Percentiles rank a stretch among this genome's conserved stretches.
Evolutionary conservation across 2,113 vertebrate species (phyloP).

Genomic region (Leptobrachium ailaonicum): DNA sequence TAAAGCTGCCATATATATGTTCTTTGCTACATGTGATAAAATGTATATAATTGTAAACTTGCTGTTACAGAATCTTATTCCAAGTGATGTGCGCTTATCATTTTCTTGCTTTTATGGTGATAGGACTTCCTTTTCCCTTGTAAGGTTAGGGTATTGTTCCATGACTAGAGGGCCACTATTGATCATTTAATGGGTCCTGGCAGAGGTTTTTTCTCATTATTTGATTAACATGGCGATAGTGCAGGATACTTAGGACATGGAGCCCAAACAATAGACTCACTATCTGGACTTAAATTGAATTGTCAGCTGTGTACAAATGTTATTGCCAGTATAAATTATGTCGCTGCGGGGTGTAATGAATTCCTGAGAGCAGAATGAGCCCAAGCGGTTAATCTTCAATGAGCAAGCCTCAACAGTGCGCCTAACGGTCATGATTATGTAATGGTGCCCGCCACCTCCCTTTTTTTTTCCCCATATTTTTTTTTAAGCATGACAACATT

Average conservation of each 20-base stretch:
- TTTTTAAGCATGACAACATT: too few species aligned
- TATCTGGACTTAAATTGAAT: conserved; percentile 52
- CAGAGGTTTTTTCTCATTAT: conserved; percentile 26
- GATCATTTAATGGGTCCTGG: conserved; percentile 24
- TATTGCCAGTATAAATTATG: conserved; percentile 55
- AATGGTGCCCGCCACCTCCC: not conserved
- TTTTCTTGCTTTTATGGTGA: too few species aligned
- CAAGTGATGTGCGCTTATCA: too few species aligned
- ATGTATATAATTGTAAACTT: too few species aligned
- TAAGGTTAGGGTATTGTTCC: not conserved
- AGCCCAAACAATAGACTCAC: conserved; percentile 56
- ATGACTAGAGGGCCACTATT: conserved; percentile 26
- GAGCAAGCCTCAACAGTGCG: not conserved
- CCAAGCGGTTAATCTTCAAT: conserved; percentile 38
- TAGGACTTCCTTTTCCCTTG: not conserved
- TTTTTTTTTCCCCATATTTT: too few species aligned
- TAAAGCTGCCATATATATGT: too few species aligned
- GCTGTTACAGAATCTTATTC: too few species aligned
- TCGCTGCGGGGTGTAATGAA: conserved; percentile 50
- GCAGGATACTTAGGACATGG: conserved; percentile 28
- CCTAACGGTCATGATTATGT: conserved; percentile 25
- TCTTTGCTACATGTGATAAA: too few species aligned
- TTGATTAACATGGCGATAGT: conserved; percentile 30
- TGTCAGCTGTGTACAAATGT: conserved; percentile 57
- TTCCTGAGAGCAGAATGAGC: conserved; percentile 36